A percentile compares a stretch with the other conserved stretches of the same genome.
Conservation (phyloP, 1,140 invertebrate species). For the silkworm (Bombyx mori) region ASM3026992v2 NC_085126.1:9331001-9331500, state of each 20-base stretch:
- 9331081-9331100: slow-evolving; percentile 61
- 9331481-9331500: slow-evolving; percentile 76
- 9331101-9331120: slow-evolving; percentile 59
- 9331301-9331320: slow-evolving; percentile 54
- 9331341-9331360: slow-evolving; percentile 58
- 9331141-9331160: slow-evolving; percentile 54
- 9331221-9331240: slow-evolving; percentile 50
- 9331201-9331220: slow-evolving; percentile 53
- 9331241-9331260: slow-evolving; percentile 55
- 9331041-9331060: slow-evolving; percentile 88
- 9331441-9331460: slow-evolving; percentile 55
- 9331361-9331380: slow-evolving; percentile 41
- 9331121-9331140: slow-evolving; percentile 63
- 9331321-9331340: slow-evolving; percentile 58
- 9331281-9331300: slow-evolving; percentile 50
- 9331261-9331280: slow-evolving; percentile 53
- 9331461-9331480: slow-evolving; percentile 59
- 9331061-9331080: slow-evolving; percentile 59
- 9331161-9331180: slow-evolving; percentile 50
- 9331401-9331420: slow-evolving; percentile 56
- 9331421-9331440: slow-evolving; percentile 51
- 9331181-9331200: slow-evolving; percentile 50
- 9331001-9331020: slow-evolving; percentile 95
- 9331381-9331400: slow-evolving; percentile 47
- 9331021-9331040: slow-evolving; percentile 87